phyloP scores from a whole-genome alignment of 2,888 invertebrate genomes.

The Perizoma flavofasciatum region DNA sequence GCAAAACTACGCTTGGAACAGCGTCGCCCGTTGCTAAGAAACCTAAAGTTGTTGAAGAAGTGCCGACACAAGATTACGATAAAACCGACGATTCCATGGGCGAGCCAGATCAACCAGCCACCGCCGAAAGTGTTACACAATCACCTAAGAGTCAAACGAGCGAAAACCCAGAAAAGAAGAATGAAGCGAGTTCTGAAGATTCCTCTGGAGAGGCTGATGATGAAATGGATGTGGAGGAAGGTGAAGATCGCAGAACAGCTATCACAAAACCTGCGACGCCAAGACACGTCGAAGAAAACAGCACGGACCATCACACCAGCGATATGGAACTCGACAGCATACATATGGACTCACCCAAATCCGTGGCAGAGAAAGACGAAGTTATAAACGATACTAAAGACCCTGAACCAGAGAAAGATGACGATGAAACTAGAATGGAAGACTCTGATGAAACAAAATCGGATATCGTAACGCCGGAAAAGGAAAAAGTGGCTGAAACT shows the following conservation, averaged over 20 bases:
- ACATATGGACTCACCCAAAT: conserved; percentile 78
- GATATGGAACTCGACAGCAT: conserved; percentile 80
- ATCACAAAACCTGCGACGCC: conserved; percentile 71
- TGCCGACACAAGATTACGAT: conserved; percentile 48
- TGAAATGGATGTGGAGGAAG: conserved; percentile 87
- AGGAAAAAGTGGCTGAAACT: conserved; percentile 53
- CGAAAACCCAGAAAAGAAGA: conserved; percentile 61
- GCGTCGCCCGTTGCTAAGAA: conserved; percentile 64
- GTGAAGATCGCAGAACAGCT: conserved; percentile 70
- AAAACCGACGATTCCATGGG: conserved; percentile 64
- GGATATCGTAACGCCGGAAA: conserved; percentile 47
- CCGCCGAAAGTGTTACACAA: conserved; percentile 33
- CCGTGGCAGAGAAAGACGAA: conserved; percentile 69
- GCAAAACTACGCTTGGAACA: conserved; percentile 46
- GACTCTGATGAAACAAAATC: conserved; percentile 45
- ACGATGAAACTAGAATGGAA: conserved; percentile 45
- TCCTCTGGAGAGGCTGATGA: conserved; percentile 87
- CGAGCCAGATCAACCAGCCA: conserved; percentile 45
- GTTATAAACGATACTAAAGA: conserved; percentile 62
- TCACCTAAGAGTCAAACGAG: conserved; percentile 50
- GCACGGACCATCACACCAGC: conserved; percentile 78
- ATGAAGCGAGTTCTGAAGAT: conserved; percentile 83
- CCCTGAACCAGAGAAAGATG: conserved; percentile 51
- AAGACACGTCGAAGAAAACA: conserved; percentile 66
- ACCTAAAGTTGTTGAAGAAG: conserved; percentile 56